Evolutionary conservation across 2,113 vertebrate genomes (phyloP), one percentile per base, ranked within the genome.

Genomic region (Caloenas nicobarica): DNA sequence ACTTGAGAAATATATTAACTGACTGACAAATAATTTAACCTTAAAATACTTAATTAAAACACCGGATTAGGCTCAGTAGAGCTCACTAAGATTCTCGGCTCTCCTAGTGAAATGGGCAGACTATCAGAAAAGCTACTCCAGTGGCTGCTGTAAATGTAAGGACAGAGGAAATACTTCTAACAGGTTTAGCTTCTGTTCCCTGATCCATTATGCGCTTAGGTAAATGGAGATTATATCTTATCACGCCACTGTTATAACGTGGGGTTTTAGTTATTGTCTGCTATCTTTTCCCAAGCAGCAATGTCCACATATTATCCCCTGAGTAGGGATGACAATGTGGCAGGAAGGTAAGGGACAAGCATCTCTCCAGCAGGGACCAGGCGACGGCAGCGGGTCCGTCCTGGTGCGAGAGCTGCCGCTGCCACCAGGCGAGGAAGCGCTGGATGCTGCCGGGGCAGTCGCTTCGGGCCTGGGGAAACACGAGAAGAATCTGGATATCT

Each of bases 381-480:
- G 31, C 21, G 29, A 42, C 10, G 5, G 40, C n/a, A 31, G 28
- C 15, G 1, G 0, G 29, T 70, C 19, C 40, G 56, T 42, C 2
- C 0, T 2, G 48, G 42, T 2, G 3, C 36, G 18, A 44, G n/a
- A 38, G 31, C 46, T 33, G 16, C 15, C 3, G 2, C 10, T n/a
- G 33, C 36, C 16, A 3, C 50, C 31, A 3, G 38, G 44, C 38
- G 54, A 16, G 6, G 31, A 80, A 50, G 77, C 9, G 5, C 42
- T 24, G 19, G 23, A 29, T 21, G 56, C 28, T 36, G 51, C 10
- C 5, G 56, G 13, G 5, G 22, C 10, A 11, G 10, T 7, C 31
- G 11, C 9, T 31, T 29, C 38, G 42, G 48, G n/a, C 42, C 23
- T 13, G 2, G 64, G 71, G 34, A 79, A 79, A 60, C 3, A 10